Base-by-base conservation (phyloP, 2,113 vertebrate genomes). In the Phaethon lepturus region DNA sequence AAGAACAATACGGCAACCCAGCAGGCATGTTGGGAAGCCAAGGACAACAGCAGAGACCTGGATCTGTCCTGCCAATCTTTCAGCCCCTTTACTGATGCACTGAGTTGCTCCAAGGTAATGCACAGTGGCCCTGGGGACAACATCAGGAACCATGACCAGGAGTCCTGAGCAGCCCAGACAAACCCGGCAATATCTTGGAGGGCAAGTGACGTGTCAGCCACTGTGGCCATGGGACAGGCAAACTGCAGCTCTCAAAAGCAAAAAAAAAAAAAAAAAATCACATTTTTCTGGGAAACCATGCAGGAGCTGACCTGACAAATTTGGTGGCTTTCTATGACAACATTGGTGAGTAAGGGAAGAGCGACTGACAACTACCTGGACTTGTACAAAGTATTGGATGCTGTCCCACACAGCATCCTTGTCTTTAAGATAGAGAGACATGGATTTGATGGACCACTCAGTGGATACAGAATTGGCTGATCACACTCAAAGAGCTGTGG, bases 81-180 rank as follows among this genome's bases (percentile, higher is more conserved):
- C 73, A 75, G 25, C 33, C 50, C 55, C 9, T 58, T 73, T 68
- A 9, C 11, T 2, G 40, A 19, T 23, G 17, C 58, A 10, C 13
- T 0, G 29, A 29, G 59, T 1, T 52, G 49, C 44, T 35, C 19
- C 1, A 6, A 28, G 47, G 25, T 1, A 4, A 44, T 1, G 2
- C 0, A 0, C 20, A 7, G 55, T 16, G 35, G 29, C 17, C 35
- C 9, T 20, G 11, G 26, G 8, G 66, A 75, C 66, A 59, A n/a
- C n/a, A 59, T 2, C 4, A 4, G 38, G 44, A 63, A 13, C n/a
- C 7, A 19, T 3, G 7, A 53, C 44, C 16, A 18, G 13, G 44
- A 94, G 25, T 75, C 66, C 3, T 6, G 19, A 83, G 66, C 47
- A 86, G 35, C 29, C 45, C 25, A 55, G 35, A 2, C 17, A 89